Conservation (phyloP, 2,797 vertebrate species). For the Antennarius maculatus region DNA sequence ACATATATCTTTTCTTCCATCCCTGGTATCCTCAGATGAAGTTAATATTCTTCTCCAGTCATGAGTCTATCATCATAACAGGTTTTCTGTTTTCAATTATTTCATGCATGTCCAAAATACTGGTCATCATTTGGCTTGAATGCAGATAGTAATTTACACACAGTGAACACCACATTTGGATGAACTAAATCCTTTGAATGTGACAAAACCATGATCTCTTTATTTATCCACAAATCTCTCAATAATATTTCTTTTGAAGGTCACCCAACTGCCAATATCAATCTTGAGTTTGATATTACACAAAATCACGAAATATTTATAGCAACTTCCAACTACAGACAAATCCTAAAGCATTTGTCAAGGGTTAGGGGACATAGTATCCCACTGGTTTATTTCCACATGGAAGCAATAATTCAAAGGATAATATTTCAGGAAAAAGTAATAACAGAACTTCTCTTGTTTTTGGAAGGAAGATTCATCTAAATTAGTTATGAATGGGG, state of each 20-base stretch:
- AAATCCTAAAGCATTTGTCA: conserved; percentile 1
- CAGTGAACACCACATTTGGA: conserved; percentile 39
- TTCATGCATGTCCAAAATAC: conserved; percentile 19
- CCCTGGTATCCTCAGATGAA: conserved; percentile 15
- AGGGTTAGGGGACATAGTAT: background rate
- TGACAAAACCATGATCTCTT: conserved; percentile 2
- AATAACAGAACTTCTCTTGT: conserved; percentile 3
- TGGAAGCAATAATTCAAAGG: conserved; percentile 11
- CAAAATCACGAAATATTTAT: background rate
- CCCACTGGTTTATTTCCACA: conserved; percentile 6
- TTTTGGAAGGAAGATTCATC: background rate
- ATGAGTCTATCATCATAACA: background rate
- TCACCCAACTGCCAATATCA: conserved; percentile 15
- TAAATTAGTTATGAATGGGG: background rate
- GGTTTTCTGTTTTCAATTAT: conserved; percentile 27
- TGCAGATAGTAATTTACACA: conserved; percentile 21
- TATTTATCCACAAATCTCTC: conserved; percentile 8
- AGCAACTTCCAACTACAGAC: background rate
- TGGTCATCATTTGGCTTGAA: conserved; percentile 6
- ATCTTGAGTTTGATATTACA: conserved; percentile 1
- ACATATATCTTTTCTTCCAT: conserved; percentile 8
- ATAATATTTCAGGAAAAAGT: conserved; percentile 25
- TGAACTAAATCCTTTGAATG: conserved; percentile 20
- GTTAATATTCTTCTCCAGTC: conserved; percentile 9
- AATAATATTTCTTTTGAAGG: background rate